Evolutionary conservation across 92 coral and sea anemone species (phyloP).

Genomic region (Nematostella vectensis): DNA sequence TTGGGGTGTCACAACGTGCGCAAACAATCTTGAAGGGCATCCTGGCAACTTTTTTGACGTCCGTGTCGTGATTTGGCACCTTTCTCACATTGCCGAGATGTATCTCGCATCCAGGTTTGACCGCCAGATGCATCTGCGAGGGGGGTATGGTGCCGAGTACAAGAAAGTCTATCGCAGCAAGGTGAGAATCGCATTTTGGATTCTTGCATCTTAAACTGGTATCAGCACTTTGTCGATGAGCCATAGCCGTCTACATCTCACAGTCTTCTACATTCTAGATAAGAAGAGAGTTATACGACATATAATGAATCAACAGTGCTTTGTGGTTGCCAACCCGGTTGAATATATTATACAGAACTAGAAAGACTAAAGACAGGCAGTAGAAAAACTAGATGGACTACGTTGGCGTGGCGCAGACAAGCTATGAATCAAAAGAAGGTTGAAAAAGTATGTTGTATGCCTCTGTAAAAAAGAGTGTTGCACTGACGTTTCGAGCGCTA

Average conservation of each 20-base stretch:
- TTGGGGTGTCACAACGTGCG: conserved; percentile 38
- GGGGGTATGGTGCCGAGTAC: conserved; percentile 73
- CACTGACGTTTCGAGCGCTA: too few species aligned
- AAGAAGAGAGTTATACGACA: conserved; percentile 1
- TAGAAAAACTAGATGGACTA: too few species aligned
- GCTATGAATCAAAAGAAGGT: too few species aligned
- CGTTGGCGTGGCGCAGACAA: too few species aligned
- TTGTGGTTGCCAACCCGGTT: too few species aligned
- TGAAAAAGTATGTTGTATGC: too few species aligned
- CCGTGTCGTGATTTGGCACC: conserved; percentile 32
- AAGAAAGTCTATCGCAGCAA: conserved; percentile 44
- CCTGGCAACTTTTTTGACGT: conserved; percentile 43
- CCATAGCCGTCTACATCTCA: too few species aligned
- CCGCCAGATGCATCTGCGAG: conserved; percentile 62
- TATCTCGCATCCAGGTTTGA: conserved; percentile 33
- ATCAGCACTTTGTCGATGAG: too few species aligned
- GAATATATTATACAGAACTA: too few species aligned
- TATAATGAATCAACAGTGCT: not conserved
- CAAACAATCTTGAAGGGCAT: conserved; percentile 62
- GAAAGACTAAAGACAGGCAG: too few species aligned
- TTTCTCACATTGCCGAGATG: conserved; percentile 37
- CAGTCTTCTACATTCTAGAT: too few species aligned
- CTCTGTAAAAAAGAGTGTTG: too few species aligned
- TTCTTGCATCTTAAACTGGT: conserved; percentile 41
- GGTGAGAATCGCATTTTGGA: conserved; percentile 33